phyloP scores from a whole-genome alignment of 1,140 invertebrate genomes.

The Heliconius hewitsoni region DNA sequence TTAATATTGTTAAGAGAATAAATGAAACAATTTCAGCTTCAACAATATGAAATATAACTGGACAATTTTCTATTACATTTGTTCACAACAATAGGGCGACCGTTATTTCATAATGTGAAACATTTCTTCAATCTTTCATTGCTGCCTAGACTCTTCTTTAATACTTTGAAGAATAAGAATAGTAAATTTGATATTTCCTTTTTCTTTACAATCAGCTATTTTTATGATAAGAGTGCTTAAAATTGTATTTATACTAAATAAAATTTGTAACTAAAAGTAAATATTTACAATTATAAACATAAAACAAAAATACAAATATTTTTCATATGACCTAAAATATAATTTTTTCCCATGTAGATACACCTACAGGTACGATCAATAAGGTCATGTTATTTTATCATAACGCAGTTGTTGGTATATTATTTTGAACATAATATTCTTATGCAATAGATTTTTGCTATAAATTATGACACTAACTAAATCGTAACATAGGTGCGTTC shows the following conservation, averaged over 20 bases:
- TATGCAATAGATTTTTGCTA: not conserved
- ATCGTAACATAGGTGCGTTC: slow-evolving; percentile 32
- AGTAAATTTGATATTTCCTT: not conserved
- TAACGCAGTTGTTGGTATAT: not conserved
- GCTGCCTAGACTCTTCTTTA: not conserved
- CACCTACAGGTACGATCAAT: too few relatives aligned
- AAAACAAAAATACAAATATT: too few relatives aligned
- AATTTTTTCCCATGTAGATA: not conserved
- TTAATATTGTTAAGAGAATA: not conserved
- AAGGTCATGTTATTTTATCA: not conserved
- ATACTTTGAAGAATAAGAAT: not conserved
- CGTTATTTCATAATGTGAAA: slow-evolving; percentile 25
- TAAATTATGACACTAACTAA: not conserved
- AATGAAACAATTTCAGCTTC: slow-evolving; percentile 1
- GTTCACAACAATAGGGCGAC: slow-evolving; percentile 26
- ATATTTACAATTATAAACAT: too few relatives aligned
- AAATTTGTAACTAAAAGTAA: too few relatives aligned
- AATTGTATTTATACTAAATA: too few relatives aligned
- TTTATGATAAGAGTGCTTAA: not conserved
- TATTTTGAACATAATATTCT: not conserved
- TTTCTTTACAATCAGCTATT: not conserved
- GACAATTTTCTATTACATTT: slow-evolving; percentile 39
- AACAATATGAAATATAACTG: slow-evolving; percentile 22
- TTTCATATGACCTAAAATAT: too few relatives aligned
- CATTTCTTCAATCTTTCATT: slow-evolving; percentile 27